Percentiles rank a stretch among this genome's conserved stretches.
Conservation (phyloP, 2,797 vertebrate species). For the Dipus sagitta region DNA sequence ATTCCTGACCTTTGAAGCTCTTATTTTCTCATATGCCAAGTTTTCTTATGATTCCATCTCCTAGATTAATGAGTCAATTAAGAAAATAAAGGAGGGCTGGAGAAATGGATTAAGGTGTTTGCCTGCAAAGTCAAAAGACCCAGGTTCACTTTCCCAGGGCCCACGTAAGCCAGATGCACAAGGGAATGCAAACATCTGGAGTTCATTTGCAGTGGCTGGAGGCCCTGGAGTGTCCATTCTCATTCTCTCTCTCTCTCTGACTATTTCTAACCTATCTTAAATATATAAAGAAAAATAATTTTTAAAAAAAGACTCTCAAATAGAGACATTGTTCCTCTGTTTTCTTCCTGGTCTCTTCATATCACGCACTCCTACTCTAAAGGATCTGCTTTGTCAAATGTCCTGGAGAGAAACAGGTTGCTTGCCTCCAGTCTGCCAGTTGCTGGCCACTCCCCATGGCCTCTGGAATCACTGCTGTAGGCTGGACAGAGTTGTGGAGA, state of each 20-base stretch:
- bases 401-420: constrained; percentile 6
- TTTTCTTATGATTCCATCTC: constrained; percentile 8
- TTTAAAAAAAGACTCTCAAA: background rate
- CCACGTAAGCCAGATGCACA: too few relatives aligned
- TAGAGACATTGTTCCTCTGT: background rate
- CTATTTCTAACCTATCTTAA: too few relatives aligned
- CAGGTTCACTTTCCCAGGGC: too few relatives aligned
- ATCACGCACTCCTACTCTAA: background rate
- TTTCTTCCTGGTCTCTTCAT: background rate
- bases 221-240: too few relatives aligned
- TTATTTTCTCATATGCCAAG: constrained; percentile 5
- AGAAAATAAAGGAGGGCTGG: background rate
- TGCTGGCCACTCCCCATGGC: constrained; percentile 91
- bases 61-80: background rate
- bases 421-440: constrained; percentile 94
- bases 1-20: constrained; percentile 21
- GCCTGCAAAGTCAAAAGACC: too few relatives aligned
- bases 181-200: too few relatives aligned
- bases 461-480: constrained; percentile 92
- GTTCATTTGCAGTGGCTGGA: too few relatives aligned
- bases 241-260: too few relatives aligned
- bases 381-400: background rate
- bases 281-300: too few relatives aligned
- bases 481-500: constrained; percentile 95
- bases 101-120: too few relatives aligned